phyloP scores from a whole-genome alignment of 2,888 invertebrate species.

The Empis livida region DNA sequence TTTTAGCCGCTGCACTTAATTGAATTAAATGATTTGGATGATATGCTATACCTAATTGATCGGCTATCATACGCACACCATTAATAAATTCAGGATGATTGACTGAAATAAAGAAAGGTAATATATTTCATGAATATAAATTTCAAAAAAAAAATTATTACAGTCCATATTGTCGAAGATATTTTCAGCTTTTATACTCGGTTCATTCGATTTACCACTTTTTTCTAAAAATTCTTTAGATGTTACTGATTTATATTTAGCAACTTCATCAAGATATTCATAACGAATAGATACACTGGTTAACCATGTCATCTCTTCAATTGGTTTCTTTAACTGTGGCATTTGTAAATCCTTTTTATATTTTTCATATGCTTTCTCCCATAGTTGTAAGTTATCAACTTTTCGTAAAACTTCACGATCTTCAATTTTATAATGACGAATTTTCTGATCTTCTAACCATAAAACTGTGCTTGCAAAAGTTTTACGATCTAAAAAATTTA shows the following conservation, averaged over 20 bases:
- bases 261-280: slow-evolving; percentile 65
- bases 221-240: slow-evolving; percentile 44
- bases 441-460: slow-evolving; percentile 92
- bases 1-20: slow-evolving; percentile 52
- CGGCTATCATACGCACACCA: slow-evolving; percentile 68
- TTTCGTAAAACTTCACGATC: slow-evolving; percentile 62
- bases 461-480: slow-evolving; percentile 67
- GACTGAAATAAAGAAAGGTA: slow-evolving; percentile 36
- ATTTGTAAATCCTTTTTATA: slow-evolving; percentile 67
- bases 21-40: slow-evolving; percentile 71
- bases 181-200: slow-evolving; percentile 65
- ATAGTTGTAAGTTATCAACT: slow-evolving; percentile 46
- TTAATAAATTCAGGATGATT: slow-evolving; percentile 67
- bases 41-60: slow-evolving; percentile 61
- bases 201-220: slow-evolving; percentile 45
- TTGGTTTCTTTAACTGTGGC: slow-evolving; percentile 46
- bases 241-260: slow-evolving; percentile 55
- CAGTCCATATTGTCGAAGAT: slow-evolving; percentile 77
- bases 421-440: slow-evolving; percentile 74
- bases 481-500: slow-evolving; percentile 55
- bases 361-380: slow-evolving; percentile 56
- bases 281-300: slow-evolving; percentile 69
- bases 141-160: slow-evolving; percentile 33
- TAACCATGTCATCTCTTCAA: slow-evolving; percentile 75
- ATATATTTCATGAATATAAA: slow-evolving; percentile 24